A percentile compares a stretch with the other conserved stretches of the same genome.
phyloP scores from a whole-genome alignment of 2,113 vertebrate species.

The Alouatta palliata region DNA sequence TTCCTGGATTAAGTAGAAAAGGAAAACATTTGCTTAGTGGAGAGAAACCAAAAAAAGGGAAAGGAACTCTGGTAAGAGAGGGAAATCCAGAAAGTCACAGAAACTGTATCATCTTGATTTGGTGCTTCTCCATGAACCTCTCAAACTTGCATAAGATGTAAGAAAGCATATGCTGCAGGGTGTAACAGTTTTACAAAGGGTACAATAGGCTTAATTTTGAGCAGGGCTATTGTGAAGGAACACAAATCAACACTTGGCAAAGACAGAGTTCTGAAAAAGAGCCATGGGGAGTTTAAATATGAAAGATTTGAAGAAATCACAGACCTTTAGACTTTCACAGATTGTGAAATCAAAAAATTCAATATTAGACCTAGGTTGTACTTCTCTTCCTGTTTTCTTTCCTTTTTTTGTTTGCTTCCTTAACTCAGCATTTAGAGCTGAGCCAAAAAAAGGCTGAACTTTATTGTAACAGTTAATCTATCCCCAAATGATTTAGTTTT shows the following conservation, averaged over 20 bases:
- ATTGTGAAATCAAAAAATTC: neutral
- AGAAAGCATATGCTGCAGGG: neutral
- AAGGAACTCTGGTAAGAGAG: neutral
- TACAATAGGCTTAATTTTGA: neutral
- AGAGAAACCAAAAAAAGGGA: neutral
- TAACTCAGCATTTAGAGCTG: neutral
- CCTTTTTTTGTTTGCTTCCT: neutral
- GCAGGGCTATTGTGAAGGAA: neutral
- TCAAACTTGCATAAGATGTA: neutral
- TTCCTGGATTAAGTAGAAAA: neutral
- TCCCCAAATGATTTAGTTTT: neutral
- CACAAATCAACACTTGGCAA: neutral
- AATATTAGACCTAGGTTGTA: neutral
- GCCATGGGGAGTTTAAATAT: neutral
- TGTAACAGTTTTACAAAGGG: no score
- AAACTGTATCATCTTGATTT: neutral
- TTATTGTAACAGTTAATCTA: neutral
- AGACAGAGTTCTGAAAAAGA: neutral
- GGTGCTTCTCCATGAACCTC: neutral
- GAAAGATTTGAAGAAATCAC: neutral
- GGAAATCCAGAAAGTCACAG: neutral
- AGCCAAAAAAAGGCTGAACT: neutral
- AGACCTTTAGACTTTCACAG: neutral
- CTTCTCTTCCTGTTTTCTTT: neutral
- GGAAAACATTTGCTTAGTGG: neutral